phyloP scores from a whole-genome alignment of 2,888 invertebrate species.

The Nephrotoma flavescens region DNA sequence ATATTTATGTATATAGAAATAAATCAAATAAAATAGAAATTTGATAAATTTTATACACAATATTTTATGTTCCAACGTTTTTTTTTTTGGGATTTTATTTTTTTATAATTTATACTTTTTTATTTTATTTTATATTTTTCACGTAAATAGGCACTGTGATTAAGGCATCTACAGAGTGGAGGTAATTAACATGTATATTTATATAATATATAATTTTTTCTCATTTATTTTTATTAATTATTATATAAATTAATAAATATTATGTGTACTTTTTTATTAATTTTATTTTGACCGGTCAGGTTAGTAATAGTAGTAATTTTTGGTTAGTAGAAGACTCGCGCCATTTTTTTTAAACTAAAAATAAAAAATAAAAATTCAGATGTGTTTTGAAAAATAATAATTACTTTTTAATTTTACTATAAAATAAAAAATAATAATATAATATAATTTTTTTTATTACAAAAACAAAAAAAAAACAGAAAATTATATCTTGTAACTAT shows the following conservation, averaged over 20 bases:
- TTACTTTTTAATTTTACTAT: background rate
- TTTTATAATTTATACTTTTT: conserved; percentile 33
- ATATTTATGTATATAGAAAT: background rate
- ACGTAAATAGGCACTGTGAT: conserved; percentile 56
- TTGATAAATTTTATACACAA: background rate
- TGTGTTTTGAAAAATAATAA: background rate
- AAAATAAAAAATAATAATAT: background rate
- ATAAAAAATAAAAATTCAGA: background rate
- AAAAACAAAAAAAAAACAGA: background rate
- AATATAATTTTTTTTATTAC: background rate
- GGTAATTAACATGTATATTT: conserved; percentile 22
- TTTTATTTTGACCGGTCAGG: background rate
- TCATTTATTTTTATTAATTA: background rate
- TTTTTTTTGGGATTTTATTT: conserved; percentile 14
- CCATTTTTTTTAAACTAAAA: background rate
- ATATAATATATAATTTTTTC: background rate
- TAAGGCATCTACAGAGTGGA: conserved; percentile 70
- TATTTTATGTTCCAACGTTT: conserved; percentile 20
- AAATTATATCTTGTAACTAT: background rate
- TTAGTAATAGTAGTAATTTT: background rate
- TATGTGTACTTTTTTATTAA: background rate
- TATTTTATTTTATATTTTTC: conserved; percentile 21
- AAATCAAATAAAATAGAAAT: background rate
- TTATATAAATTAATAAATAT: background rate
- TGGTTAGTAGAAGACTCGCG: background rate